A percentile compares a stretch with the other conserved stretches of the same genome.
Evolutionary conservation across 2,797 vertebrate genomes (phyloP).

Genomic region (Pogonophryne albipinna): DNA sequence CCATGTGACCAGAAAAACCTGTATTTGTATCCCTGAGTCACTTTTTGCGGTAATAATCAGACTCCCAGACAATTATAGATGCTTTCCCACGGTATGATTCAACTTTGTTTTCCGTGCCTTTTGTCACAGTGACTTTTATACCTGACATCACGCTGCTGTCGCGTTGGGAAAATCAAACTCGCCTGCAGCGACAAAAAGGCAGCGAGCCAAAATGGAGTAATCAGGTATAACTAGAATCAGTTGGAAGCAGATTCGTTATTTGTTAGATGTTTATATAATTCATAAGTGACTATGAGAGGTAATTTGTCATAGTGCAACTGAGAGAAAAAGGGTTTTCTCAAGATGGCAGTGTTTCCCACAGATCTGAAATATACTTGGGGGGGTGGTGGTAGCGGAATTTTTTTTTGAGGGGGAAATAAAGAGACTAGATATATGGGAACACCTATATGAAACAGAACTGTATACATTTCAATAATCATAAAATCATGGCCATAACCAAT

Average conservation of each 20-base stretch:
- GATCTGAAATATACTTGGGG: no score
- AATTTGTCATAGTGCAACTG: neutral
- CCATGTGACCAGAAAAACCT: constrained; percentile 65
- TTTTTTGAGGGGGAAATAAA: no score
- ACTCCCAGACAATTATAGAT: constrained; percentile 75
- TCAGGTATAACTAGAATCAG: constrained; percentile 69
- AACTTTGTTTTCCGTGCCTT: constrained; percentile 59
- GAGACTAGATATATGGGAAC: no score
- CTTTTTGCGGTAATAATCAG: constrained; percentile 58
- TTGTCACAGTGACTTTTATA: constrained; percentile 77
- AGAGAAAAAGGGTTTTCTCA: neutral
- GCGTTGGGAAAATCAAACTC: constrained; percentile 80
- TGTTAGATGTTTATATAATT: constrained; percentile 27
- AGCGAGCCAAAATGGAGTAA: constrained; percentile 64
- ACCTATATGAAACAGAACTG: no score
- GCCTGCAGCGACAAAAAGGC: constrained; percentile 73
- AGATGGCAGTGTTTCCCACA: no score
- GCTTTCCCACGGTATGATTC: constrained; percentile 82
- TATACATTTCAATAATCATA: no score
- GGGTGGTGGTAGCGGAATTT: no score
- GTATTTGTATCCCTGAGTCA: constrained; percentile 62
- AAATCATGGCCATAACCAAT: no score
- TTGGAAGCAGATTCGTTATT: constrained; percentile 76
- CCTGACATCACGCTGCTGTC: constrained; percentile 63
- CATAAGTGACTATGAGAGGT: neutral